These are phyloP conservation scores for Rhagoletis zephyria DNA, from an alignment of 1,140 invertebrate species.

Conservation along the genomic window DNA sequence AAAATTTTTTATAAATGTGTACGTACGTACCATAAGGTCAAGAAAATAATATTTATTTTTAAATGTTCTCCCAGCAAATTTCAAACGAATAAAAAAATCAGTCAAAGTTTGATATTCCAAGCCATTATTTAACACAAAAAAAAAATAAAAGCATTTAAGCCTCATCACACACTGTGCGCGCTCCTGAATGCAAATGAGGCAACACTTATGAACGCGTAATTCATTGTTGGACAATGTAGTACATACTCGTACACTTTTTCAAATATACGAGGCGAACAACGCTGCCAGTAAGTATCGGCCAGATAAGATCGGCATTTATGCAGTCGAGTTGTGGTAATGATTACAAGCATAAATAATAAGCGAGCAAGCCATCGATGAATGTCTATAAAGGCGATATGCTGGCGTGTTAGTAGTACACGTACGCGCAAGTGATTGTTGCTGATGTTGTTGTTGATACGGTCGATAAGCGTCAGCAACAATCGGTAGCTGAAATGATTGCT, in stretches of 20 bases:
- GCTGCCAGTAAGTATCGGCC: not conserved
- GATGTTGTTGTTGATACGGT: not conserved
- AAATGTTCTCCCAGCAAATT: too few species aligned
- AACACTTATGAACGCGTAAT: constrained; percentile 5
- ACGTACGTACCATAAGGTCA: too few species aligned
- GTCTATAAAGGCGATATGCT: not conserved
- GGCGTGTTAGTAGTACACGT: too few species aligned
- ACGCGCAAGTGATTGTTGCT: not conserved
- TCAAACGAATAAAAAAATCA: too few species aligned
- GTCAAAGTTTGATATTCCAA: not conserved
- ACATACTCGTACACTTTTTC: not conserved
- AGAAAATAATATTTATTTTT: too few species aligned
- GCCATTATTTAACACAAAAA: not conserved
- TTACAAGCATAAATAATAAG: constrained; percentile 6
- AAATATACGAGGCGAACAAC: not conserved
- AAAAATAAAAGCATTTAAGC: not conserved
- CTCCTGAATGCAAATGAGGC: not conserved
- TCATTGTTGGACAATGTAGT: constrained; percentile 5
- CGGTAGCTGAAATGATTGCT: not conserved
- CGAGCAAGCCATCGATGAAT: not conserved
- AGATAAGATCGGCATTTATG: constrained; percentile 27
- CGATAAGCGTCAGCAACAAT: not conserved
- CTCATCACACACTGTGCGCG: constrained; percentile 14
- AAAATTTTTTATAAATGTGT: too few species aligned
- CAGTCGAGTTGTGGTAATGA: constrained; percentile 3